Base-by-base conservation (phyloP, 2,113 vertebrate species). In the Etia nguti region DNA sequence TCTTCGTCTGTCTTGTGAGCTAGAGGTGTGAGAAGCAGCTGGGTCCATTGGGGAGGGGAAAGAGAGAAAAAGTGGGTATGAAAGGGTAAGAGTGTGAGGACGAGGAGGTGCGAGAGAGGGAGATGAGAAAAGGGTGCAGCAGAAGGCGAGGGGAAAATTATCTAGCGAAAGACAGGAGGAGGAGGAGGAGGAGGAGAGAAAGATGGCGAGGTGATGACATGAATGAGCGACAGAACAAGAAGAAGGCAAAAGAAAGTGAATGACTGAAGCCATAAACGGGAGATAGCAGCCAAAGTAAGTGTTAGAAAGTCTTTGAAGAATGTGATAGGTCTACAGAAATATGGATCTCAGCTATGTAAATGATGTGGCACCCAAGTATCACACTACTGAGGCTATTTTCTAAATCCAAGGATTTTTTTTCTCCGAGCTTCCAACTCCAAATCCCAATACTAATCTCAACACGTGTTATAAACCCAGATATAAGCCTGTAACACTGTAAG, bases 21-120 rank as follows among this genome's bases (percentile, higher is more conserved):
- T 60, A 8, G 89, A 94, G 90, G 92, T 87, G 90, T 90, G 85
- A 94, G 84, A 91, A 90, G 91, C 92, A 90, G 83, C 87, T 88
- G 85, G 84, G 85, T 88, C 82, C 92, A 80, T 79, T 31, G 6
- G 87, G 82, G 81, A 68, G 38, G 50, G 26, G 46, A 10, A 56
- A 52, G 36, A 31, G 36, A 16, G 50, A 12, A 59, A 59, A 80
- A 57, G 52, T 24, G 77, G 52, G 81, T 50, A 24, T 16, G 54
- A 36, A 20, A 79, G 88, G 48, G 80, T 46, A 41, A 79, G 59
- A 79, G 48, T 77, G 90, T 73, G 87, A 80, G 46, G 52, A 31
- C 2, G n/a, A 62, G 57, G 75, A 55, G 60, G 73, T 1, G 73
- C 26, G 18, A 52, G 75, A 41, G 46, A 65, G 56, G 26, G 41